Evolutionary conservation across 2,113 vertebrate species (phyloP), one percentile per base, ranked within the genome.

Genomic region (Opisthocomus hoazin): DNA sequence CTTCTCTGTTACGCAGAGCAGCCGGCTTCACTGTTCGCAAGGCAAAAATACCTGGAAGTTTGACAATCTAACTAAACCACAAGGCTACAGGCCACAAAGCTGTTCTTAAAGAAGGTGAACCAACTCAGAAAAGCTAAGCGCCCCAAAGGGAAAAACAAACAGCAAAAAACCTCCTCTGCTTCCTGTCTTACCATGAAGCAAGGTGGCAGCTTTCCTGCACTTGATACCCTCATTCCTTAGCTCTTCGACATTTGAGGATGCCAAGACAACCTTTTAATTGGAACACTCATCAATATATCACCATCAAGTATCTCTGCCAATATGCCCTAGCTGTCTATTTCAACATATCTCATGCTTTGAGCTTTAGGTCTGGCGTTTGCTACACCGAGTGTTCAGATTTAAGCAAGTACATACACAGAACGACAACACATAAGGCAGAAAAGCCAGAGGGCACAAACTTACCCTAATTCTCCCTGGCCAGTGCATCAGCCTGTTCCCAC

Each of bases 401-500:
- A 56, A 50, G 68, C 50, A 70, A 83, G 64, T 16, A 69, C 60
- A 29, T 8, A 43, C 10, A 43, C 16, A n/a, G 5, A 89, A 85
- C 19, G 63, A 78, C 7, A 34, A 39, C 20, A n/a, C 5, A 3
- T 0, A 12, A 56, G 70, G 61, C 13, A 53, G 10, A 43, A 79
- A 81, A 91, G 29, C 4, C 37, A 60, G 16, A 71, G n/a, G 23
- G 43, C 16, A 78, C 80, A 87, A 51, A 20, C 97, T 98, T 96
- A 99, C 99, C 99, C 84, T 97, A 98, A 96, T 98, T 98, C 96
- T 96, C 98, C 74, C 87, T 97, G 32, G 98, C 97, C 43, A 99
- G 96, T 41, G 96, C 95, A 89, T 99, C 98, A 2, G 99, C 99
- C 96, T 98, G 98, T 92, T 99, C 99, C 99, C 99, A 99, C 48